These are phyloP conservation scores for Eilema depressum DNA, from an alignment of 2,888 invertebrate genomes.

Conservation along the genomic window DNA sequence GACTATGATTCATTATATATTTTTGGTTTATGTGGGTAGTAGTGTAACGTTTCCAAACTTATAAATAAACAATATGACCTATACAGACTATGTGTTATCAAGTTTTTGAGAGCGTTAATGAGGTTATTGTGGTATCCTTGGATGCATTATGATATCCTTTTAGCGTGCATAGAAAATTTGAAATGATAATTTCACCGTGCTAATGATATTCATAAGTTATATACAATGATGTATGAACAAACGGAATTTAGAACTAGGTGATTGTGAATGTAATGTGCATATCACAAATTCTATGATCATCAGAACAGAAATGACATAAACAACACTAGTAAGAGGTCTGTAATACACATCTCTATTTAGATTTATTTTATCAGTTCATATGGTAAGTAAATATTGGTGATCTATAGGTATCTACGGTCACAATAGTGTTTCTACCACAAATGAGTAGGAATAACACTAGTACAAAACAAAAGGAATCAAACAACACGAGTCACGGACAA, in stretches of 20 bases:
- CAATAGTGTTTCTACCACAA: conserved; percentile 34
- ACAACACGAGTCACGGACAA: conserved; percentile 46
- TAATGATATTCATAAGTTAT: conserved; percentile 15
- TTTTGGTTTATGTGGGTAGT: neutral
- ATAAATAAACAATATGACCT: neutral
- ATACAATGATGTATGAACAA: conserved; percentile 22
- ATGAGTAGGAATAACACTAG: conserved; percentile 41
- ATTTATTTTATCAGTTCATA: neutral
- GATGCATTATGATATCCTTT: conserved; percentile 34
- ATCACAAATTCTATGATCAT: neutral
- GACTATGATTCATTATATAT: neutral
- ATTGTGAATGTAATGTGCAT: conserved; percentile 12
- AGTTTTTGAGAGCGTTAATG: neutral
- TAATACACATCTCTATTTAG: conserved; percentile 6
- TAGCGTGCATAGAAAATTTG: conserved; percentile 30
- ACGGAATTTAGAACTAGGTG: neutral
- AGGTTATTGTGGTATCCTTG: neutral
- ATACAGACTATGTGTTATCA: neutral
- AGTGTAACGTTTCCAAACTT: too few relatives aligned
- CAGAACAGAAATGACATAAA: neutral
- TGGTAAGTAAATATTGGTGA: conserved; percentile 16
- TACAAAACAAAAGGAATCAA: conserved; percentile 45
- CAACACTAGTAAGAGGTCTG: neutral
- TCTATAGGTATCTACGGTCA: conserved; percentile 23
- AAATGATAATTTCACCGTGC: conserved; percentile 29